Conservation (phyloP, 2,888 invertebrate genomes). For the Ectemnius continuus region DNA sequence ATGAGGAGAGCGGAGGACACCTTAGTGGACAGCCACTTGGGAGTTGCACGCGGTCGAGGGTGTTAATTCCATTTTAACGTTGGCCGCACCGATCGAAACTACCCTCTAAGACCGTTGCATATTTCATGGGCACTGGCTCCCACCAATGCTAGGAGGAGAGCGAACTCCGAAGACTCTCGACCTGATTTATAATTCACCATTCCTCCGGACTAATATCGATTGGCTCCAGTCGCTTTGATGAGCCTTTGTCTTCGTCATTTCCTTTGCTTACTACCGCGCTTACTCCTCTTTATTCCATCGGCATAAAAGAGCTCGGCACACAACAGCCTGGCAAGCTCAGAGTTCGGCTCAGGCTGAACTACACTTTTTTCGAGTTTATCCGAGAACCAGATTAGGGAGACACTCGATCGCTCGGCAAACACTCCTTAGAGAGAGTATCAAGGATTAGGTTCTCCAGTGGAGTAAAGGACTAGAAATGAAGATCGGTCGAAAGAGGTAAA, state of each 20-base stretch:
- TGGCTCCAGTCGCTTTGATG: constrained; percentile 57
- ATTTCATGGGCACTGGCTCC: constrained; percentile 69
- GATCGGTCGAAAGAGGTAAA: constrained; percentile 37
- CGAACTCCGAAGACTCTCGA: constrained; percentile 63
- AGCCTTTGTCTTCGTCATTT: constrained; percentile 40
- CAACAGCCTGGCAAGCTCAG: too few species aligned
- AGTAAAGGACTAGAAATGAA: constrained; percentile 20
- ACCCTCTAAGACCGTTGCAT: constrained; percentile 75
- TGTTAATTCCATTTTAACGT: constrained; percentile 74
- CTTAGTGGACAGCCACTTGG: constrained; percentile 32
- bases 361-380: not conserved
- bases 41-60: constrained; percentile 41
- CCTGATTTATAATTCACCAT: constrained; percentile 70
- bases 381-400: not conserved
- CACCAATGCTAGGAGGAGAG: constrained; percentile 46
- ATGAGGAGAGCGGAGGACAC: constrained; percentile 42
- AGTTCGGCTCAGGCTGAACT: not conserved
- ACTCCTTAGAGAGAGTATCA: constrained; percentile 34
- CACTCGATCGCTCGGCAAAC: constrained; percentile 5
- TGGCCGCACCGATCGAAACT: constrained; percentile 64
- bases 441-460: constrained; percentile 32
- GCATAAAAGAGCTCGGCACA: too few species aligned
- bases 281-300: too few species aligned
- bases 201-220: constrained; percentile 64
- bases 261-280: not conserved